These are phyloP conservation scores for Sylvilagus floridanus DNA, from an alignment of 2,797 vertebrate genomes.

Conservation along the genomic window DNA sequence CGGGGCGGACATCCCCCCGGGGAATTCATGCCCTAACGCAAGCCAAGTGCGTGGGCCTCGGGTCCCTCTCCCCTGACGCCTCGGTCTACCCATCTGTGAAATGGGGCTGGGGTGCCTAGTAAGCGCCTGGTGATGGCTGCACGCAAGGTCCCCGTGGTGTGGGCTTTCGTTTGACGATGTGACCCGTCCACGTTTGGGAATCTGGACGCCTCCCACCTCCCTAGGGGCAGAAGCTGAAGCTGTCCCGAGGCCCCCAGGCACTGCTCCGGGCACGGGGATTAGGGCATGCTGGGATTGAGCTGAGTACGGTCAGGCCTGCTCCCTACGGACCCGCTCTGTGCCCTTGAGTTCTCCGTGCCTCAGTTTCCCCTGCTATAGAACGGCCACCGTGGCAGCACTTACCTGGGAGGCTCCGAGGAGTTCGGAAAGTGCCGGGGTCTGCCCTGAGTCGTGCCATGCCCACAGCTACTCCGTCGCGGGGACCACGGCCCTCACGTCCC, in stretches of 20 bases:
- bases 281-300: background rate
- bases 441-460: background rate
- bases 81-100: background rate
- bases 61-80: background rate
- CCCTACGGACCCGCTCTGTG: background rate
- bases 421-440: too few species aligned
- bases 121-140: background rate
- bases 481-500: background rate
- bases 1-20: background rate
- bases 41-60: background rate
- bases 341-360: background rate
- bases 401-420: background rate
- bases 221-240: background rate
- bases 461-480: too few species aligned
- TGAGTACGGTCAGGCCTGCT: background rate
- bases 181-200: background rate
- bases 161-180: background rate
- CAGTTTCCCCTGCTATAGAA: slow-evolving; percentile 1
- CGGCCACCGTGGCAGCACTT: too few species aligned
- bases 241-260: background rate
- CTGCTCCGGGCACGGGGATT: background rate
- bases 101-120: background rate
- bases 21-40: background rate
- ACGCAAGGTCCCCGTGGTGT: background rate
- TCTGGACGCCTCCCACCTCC: background rate